Conservation (phyloP, 2,113 vertebrate genomes). For the Rhea pennata region DNA sequence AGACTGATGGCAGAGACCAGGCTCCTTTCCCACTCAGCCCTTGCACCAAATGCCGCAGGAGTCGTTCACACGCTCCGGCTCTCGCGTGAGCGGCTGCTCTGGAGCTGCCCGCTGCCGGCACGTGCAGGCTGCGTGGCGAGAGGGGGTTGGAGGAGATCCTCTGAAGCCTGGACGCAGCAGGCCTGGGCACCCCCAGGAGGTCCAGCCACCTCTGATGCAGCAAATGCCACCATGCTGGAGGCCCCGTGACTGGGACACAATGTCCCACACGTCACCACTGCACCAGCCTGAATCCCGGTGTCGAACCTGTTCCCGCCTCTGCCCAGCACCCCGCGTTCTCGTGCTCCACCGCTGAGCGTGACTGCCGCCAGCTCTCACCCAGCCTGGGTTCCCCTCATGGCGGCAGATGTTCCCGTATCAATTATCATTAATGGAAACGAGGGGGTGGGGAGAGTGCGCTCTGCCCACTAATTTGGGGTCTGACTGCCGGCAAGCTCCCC, state of each 20-base stretch:
- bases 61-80: rapidly evolving
- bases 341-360: background rate
- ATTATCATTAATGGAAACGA: background rate
- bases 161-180: no score
- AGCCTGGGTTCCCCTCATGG: rapidly evolving
- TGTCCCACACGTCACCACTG: background rate
- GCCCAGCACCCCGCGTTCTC: rapidly evolving
- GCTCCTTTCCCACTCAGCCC: background rate
- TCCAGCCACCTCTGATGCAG: background rate
- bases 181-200: rapidly evolving
- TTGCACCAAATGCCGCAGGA: background rate
- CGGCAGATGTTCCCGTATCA: background rate
- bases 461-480: background rate
- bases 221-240: background rate
- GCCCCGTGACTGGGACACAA: rapidly evolving
- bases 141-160: background rate
- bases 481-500: background rate
- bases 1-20: background rate
- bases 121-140: background rate
- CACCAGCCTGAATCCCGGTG: background rate
- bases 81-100: background rate
- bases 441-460: background rate
- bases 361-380: background rate
- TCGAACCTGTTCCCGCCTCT: background rate
- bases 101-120: background rate